Conservation (phyloP, 2,888 invertebrate genomes). For the Hipparchia semele region DNA sequence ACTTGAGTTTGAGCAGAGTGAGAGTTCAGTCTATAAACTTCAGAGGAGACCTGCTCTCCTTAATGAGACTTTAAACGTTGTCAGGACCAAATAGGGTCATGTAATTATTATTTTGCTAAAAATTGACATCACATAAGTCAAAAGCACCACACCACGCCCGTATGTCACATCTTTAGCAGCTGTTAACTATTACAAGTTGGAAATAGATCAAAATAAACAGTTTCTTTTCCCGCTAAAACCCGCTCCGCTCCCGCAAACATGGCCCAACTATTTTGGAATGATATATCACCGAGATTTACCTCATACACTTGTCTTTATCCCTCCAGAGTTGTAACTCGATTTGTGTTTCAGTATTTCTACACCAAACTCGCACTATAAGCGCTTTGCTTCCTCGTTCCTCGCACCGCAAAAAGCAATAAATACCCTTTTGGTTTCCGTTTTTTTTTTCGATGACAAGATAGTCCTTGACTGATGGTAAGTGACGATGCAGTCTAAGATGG, state of each 20-base stretch:
- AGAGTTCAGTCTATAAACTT: too few species aligned
- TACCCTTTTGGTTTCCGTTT: too few species aligned
- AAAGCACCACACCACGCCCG: background rate
- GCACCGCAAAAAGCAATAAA: too few species aligned
- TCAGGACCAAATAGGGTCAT: too few species aligned
- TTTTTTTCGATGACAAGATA: too few species aligned
- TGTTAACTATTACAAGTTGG: slow-evolving; percentile 55
- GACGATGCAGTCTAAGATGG: too few species aligned
- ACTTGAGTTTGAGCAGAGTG: too few species aligned
- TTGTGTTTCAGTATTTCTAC: slow-evolving; percentile 22
- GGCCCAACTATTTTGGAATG: slow-evolving; percentile 71
- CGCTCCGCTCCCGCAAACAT: slow-evolving; percentile 72
- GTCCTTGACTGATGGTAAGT: too few species aligned
- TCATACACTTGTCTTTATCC: slow-evolving; percentile 37
- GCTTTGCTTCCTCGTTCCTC: too few species aligned
- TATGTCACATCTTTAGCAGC: slow-evolving; percentile 44
- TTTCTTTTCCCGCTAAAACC: slow-evolving; percentile 65
- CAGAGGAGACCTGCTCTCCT: too few species aligned
- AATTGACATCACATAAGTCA: slow-evolving; percentile 1
- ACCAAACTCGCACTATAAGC: background rate
- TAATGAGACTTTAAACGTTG: too few species aligned
- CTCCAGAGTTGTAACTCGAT: slow-evolving; percentile 42
- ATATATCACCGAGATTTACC: slow-evolving; percentile 67
- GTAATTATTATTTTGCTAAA: background rate
- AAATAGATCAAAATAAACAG: slow-evolving; percentile 63